A percentile compares a stretch with the other conserved stretches of the same genome.
Conservation (phyloP, 2,113 vertebrate species). For the Sphaerodactylus townsendi region DNA sequence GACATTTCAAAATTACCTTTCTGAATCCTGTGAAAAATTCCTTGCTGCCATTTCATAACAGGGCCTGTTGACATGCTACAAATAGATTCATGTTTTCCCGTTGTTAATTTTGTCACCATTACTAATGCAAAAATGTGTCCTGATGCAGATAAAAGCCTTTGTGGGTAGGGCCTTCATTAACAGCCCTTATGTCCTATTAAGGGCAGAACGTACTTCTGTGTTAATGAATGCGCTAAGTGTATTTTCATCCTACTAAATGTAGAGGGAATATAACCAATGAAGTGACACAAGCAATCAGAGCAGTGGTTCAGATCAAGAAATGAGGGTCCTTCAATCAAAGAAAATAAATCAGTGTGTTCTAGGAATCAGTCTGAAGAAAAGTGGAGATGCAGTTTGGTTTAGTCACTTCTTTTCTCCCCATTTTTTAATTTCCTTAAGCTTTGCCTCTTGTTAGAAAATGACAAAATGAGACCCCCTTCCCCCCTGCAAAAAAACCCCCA, state of each 20-base stretch:
- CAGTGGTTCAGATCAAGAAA: neutral
- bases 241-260: neutral
- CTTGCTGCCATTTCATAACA: neutral
- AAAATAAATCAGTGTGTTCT: neutral
- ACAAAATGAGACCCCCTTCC: too few relatives aligned
- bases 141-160: neutral
- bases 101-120: slow-evolving; percentile 13
- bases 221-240: neutral
- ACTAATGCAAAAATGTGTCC: slow-evolving; percentile 3
- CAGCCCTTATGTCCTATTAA: neutral
- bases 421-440: too few relatives aligned
- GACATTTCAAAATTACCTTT: slow-evolving; percentile 10
- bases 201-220: neutral
- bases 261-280: neutral
- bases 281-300: neutral
- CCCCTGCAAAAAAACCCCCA: too few relatives aligned
- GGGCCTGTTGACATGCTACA: neutral
- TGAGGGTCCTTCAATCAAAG: neutral
- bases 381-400: neutral
- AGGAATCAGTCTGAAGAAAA: neutral
- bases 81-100: neutral
- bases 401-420: neutral
- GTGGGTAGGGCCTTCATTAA: neutral
- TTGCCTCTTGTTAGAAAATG: too few relatives aligned
- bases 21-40: neutral